Evolutionary conservation across 2,797 vertebrate genomes (phyloP), one percentile per base, ranked within the genome.

Genomic region (Ctenosaura bakeri): DNA sequence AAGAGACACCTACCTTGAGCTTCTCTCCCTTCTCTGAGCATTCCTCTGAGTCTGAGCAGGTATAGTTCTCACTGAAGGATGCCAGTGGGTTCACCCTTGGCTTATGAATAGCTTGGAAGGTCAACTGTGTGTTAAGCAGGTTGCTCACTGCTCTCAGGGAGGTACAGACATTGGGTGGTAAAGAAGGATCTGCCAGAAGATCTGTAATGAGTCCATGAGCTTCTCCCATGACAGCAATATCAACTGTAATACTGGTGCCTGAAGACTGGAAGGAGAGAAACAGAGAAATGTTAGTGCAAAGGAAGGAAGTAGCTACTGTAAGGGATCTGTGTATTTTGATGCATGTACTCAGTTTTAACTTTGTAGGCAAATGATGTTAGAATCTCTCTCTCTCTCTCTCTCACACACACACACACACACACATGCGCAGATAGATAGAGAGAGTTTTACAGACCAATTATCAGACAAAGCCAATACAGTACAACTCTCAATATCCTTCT

Each of bases 151-250:
- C 98, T 95, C 98, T 97, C 94, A 99, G 95, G 0, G 99, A 99
- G 0, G 98, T 99, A 96, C 98, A 99, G 92, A 99, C 99, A 0
- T 98, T 99, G 0, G 98, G 98, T 12, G 99, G 98, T 94, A 99
- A 96, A 0, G 98, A 98, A 6, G 99, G 98, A 93, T 99, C 99
- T 0, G 99, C 99, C 93, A 99, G 97, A 77, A 99, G 98, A 94
- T 99, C 99, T 0, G 99, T 99, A 91, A 99, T 99, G 95, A 99
- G 97, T 69, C 99, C 99, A 0, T 99, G 99, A 7, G 99, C 99
- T 94, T 99, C 99, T 4, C 99, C 99, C 99, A 99, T 99, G 95
- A 99, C 98, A 0, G 98, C 98, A 0, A 99, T 99, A 90, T 99
- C 99, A 97, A 99, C 99, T 0, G 96, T 97, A 76, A 98, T 98